Evolutionary conservation across 2,888 invertebrate genomes (phyloP), one percentile per base, ranked within the genome.

Genomic region (Mesopsocus fuscifrons): DNA sequence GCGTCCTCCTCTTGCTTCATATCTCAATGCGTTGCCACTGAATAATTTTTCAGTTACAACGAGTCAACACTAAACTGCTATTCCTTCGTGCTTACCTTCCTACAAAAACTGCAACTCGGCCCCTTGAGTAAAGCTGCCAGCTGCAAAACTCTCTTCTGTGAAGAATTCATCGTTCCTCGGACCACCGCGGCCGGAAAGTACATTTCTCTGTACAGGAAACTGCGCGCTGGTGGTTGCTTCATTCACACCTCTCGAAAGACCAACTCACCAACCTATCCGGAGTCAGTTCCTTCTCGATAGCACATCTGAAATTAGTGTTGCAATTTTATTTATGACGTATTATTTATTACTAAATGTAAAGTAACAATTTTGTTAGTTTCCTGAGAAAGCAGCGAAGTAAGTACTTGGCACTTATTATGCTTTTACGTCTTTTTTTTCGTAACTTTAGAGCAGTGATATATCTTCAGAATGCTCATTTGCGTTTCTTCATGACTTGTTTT

Each of bases 131-230:
- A 72, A 51, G 74, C 75, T 41, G 78, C 81, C 15, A 62, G 63
- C 8, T 74, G 59, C 50, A 61, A 77, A 49, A 80, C 77, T 45
- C 63, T 66, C 20, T 81, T 88, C 61, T 88, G 87, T 56, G 74
- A 79, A 58, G 72, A 75, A 54, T 81, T 79, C 60, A 80, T 89
- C 49, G 72, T 85, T 45, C 84, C 84, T 3, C 69, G 77, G 54
- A 81, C 87, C 26, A 75, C 79, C 21, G 74, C 80, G 17, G 85
- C 84, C 35, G 77, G 84, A 41, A 85, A 83, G 63, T 89, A 87
- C 58, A 81, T 85, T 50, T 77, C 77, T 2, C 64, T 88, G 26
- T 84, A 82, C 59, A 70, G 85, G 52, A 75, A 78, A 57, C 65
- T 88, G 32, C 67, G 67, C 47, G 62, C 63, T 49, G 57, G 57